A percentile compares a stretch with the other conserved stretches of the same genome.
These are phyloP conservation scores for Hedya salicella DNA, from an alignment of 2,888 invertebrate genomes.

Conservation along the genomic window DNA sequence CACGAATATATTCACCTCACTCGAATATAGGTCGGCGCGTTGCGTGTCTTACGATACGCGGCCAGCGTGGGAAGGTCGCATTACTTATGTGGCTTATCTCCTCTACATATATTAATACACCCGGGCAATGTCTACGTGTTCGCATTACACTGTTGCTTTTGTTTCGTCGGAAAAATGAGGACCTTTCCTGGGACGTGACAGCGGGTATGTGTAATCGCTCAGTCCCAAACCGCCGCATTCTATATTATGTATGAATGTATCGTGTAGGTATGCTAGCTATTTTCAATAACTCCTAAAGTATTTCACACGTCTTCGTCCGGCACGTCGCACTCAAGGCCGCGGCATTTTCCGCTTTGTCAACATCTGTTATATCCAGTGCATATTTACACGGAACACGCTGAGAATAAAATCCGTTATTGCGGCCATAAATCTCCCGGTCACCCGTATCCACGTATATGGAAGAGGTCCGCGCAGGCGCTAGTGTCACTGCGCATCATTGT, in stretches of 20 bases:
- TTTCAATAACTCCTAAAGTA: slow-evolving; percentile 20
- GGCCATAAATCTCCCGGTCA: slow-evolving; percentile 68
- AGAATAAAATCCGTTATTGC: slow-evolving; percentile 67
- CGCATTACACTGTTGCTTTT: slow-evolving; percentile 25
- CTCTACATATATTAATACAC: slow-evolving; percentile 35
- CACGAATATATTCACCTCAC: slow-evolving; percentile 28
- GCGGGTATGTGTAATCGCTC: not conserved
- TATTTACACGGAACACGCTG: slow-evolving; percentile 54
- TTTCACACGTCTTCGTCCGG: slow-evolving; percentile 11
- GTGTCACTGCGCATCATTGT: not conserved
- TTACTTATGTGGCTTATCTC: slow-evolving; percentile 49
- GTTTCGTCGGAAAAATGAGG: not conserved
- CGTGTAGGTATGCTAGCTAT: slow-evolving; percentile 3
- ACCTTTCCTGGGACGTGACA: not conserved
- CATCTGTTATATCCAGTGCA: slow-evolving; percentile 56
- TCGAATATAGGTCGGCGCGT: slow-evolving; percentile 39
- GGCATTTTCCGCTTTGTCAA: slow-evolving; percentile 35
- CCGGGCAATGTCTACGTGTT: slow-evolving; percentile 3
- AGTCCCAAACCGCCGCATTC: not conserved
- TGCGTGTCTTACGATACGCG: slow-evolving; percentile 57
- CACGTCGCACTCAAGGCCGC: slow-evolving; percentile 30
- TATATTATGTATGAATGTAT: not conserved
- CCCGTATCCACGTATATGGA: slow-evolving; percentile 70
- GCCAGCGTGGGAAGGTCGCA: slow-evolving; percentile 64
- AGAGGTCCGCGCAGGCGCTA: slow-evolving; percentile 54